Evolutionary conservation across 2,888 invertebrate species (phyloP).

Genomic region (Aphodius sticticus): DNA sequence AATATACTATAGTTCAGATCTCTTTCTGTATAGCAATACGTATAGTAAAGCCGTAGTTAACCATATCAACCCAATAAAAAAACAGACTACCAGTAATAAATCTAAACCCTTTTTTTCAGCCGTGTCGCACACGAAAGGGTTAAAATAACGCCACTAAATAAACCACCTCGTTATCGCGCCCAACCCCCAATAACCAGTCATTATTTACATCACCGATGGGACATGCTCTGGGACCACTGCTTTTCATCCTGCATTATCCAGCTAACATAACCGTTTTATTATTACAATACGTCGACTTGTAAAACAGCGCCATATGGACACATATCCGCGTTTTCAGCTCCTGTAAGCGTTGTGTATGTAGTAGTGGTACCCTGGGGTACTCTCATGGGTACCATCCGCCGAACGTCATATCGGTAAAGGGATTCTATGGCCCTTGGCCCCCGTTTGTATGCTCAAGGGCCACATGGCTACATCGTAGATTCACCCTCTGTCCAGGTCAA

Average conservation of each 20-base stretch:
- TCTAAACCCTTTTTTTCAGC: neutral
- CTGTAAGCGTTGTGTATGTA: neutral
- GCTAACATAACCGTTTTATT: neutral
- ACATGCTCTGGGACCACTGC: neutral
- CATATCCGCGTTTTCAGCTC: neutral
- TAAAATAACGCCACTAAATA: neutral
- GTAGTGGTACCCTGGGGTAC: neutral
- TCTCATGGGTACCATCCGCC: neutral
- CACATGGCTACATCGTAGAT: neutral
- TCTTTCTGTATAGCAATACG: no score
- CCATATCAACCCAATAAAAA: neutral
- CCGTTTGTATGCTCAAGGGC: neutral
- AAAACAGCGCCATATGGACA: neutral
- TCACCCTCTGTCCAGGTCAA: neutral
- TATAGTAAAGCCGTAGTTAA: no score
- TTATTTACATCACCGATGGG: neutral
- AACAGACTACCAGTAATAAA: neutral
- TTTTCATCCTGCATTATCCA: neutral
- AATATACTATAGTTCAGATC: no score
- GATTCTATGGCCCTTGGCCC: neutral
- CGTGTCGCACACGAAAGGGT: neutral
- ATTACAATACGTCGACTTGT: neutral
- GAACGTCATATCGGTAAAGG: neutral
- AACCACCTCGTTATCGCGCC: neutral
- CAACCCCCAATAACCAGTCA: neutral